Conservation (phyloP, 2,113 vertebrate species). For the Arenaria interpres region DNA sequence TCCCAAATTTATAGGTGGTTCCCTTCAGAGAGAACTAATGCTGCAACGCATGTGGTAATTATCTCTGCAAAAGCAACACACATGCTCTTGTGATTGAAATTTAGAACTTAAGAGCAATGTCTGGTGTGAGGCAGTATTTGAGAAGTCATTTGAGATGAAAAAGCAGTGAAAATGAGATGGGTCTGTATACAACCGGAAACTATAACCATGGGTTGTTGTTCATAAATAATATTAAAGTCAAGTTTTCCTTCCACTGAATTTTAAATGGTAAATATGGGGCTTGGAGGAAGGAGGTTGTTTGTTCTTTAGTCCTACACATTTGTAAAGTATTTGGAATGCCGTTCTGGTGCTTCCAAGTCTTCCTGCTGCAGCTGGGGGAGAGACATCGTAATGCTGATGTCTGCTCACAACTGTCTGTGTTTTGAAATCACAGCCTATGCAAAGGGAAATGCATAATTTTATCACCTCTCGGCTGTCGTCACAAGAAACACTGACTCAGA, state of each 20-base stretch:
- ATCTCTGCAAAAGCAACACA: background rate
- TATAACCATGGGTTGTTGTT: background rate
- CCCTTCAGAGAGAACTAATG: background rate
- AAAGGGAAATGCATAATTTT: constrained; percentile 8
- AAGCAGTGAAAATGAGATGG: background rate
- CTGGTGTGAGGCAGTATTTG: background rate
- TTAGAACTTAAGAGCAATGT: background rate
- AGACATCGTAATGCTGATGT: accelerated
- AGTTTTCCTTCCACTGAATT: background rate
- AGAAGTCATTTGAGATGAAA: background rate
- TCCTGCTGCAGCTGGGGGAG: background rate
- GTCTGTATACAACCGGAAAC: background rate
- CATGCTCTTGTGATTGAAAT: background rate
- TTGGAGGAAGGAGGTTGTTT: background rate
- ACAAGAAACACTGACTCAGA: constrained; percentile 21
- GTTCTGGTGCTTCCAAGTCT: background rate
- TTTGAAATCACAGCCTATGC: background rate
- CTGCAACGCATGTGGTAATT: background rate
- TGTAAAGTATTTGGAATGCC: background rate
- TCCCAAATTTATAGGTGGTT: background rate
- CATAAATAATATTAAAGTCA: background rate
- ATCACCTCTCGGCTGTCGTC: background rate
- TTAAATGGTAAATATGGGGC: background rate
- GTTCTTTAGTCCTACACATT: background rate
- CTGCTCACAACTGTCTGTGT: background rate